Evolutionary conservation across 2,888 invertebrate genomes (phyloP).

Genomic region (Nomada ruficornis): DNA sequence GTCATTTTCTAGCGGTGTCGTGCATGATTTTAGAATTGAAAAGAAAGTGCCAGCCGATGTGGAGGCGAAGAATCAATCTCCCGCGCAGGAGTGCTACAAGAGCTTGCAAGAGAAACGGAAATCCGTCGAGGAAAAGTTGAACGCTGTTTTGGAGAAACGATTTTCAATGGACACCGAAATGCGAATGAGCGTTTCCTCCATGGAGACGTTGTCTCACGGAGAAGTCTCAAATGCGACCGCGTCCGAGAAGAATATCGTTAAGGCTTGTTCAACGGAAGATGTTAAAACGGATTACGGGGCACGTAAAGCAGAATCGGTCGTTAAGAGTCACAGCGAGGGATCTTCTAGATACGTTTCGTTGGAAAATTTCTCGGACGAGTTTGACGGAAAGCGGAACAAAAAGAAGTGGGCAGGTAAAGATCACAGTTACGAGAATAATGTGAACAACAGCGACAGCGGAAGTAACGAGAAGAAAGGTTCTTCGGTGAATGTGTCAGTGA

Average conservation of each 20-base stretch:
- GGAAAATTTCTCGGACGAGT: slow-evolving; percentile 77
- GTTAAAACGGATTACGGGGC: slow-evolving; percentile 73
- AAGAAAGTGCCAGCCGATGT: slow-evolving; percentile 38
- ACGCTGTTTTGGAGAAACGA: slow-evolving; percentile 81
- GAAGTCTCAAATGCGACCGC: slow-evolving; percentile 50
- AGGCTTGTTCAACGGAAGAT: slow-evolving; percentile 78
- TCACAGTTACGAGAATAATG: slow-evolving; percentile 59
- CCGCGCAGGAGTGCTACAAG: slow-evolving; percentile 61
- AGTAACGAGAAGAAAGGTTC: slow-evolving; percentile 73
- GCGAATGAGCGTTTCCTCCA: slow-evolving; percentile 71
- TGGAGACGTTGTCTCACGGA: slow-evolving; percentile 60
- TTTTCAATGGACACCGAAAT: slow-evolving; percentile 77
- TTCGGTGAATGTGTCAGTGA: slow-evolving; percentile 80
- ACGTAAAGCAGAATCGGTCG: slow-evolving; percentile 65
- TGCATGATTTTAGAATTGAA: slow-evolving; percentile 40
- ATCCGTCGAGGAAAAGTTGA: slow-evolving; percentile 82
- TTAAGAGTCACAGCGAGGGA: slow-evolving; percentile 79
- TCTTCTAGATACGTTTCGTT: slow-evolving; percentile 80
- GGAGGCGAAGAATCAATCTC: slow-evolving; percentile 47
- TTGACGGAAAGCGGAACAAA: slow-evolving; percentile 64
- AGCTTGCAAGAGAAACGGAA: slow-evolving; percentile 81
- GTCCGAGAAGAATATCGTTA: slow-evolving; percentile 71
- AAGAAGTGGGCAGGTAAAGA: slow-evolving; percentile 58
- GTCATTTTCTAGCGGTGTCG: too few species aligned
- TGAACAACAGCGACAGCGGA: slow-evolving; percentile 63